Percentiles rank a stretch among this genome's conserved stretches.
These are phyloP conservation scores for Tachuris rubrigastra DNA, from an alignment of 2,113 vertebrate species.

Conservation along the genomic window DNA sequence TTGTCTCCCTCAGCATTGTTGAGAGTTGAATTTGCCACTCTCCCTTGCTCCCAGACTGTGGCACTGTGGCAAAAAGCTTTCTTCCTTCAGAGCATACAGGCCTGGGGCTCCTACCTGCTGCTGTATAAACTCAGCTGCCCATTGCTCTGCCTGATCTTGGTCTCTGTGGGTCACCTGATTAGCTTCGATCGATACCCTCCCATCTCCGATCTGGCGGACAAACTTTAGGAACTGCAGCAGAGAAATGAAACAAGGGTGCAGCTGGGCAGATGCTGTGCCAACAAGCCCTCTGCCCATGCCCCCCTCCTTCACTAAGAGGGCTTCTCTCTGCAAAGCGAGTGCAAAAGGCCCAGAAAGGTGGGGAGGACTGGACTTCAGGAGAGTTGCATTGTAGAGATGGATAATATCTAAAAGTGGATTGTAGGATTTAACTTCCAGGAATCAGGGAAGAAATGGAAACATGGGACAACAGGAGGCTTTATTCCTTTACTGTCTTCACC, in stretches of 20 bases:
- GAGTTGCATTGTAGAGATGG: neutral
- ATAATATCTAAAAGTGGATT: neutral
- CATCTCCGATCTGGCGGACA: constrained; percentile 99
- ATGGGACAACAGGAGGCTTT: neutral
- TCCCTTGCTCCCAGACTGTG: constrained; percentile 19
- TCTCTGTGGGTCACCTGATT: constrained; percentile 84
- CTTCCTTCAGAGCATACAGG: constrained; percentile 28
- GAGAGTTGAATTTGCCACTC: neutral
- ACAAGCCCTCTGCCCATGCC: neutral
- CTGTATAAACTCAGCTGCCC: constrained; percentile 91
- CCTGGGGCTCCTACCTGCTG: constrained; percentile 89
- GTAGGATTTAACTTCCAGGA: neutral
- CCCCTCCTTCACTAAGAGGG: neutral
- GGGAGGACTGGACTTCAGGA: neutral
- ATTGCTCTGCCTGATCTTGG: constrained; percentile 93
- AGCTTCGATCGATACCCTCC: constrained; percentile 90
- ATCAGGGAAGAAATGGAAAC: neutral
- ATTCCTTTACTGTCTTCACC: neutral
- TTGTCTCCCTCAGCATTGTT: neutral
- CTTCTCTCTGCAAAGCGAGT: neutral
- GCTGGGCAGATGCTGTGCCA: constrained; percentile 55
- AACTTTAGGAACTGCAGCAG: constrained; percentile 98
- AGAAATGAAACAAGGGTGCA: constrained; percentile 76
- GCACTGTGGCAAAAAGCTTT: neutral
- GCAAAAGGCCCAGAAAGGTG: neutral